Conservation (phyloP, 2,797 vertebrate genomes). For the Synanceia verrucosa region DNA sequence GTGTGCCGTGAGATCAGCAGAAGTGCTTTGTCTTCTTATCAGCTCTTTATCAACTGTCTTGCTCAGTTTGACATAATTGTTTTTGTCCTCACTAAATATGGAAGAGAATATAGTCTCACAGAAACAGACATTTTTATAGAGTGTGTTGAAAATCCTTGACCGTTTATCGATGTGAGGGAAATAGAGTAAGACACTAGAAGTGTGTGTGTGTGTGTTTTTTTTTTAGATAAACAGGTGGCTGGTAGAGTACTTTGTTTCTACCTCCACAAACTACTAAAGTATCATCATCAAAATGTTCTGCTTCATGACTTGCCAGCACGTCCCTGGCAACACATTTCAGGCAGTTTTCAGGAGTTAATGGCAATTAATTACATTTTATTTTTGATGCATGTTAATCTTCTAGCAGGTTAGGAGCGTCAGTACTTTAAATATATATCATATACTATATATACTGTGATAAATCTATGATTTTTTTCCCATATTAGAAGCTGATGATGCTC, state of each 20-base stretch:
- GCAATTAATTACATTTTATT: too few species aligned
- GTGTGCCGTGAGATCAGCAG: slow-evolving; percentile 46
- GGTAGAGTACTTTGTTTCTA: neutral
- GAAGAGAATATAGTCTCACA: neutral
- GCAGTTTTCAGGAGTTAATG: too few species aligned
- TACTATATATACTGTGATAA: neutral
- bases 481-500: too few species aligned
- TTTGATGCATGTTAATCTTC: neutral
- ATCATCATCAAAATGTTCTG: neutral
- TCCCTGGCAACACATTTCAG: too few species aligned
- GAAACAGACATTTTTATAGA: too few species aligned
- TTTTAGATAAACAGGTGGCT: neutral
- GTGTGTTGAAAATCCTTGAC: neutral
- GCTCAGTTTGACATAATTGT: neutral
- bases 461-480: neutral
- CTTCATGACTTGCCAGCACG: too few species aligned
- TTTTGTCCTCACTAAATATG: slow-evolving; percentile 14
- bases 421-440: neutral
- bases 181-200: too few species aligned
- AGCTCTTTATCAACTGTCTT: neutral
- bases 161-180: neutral
- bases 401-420: fast-evolving
- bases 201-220: too few species aligned
- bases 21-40: slow-evolving; percentile 16
- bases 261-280: neutral